Base-by-base conservation (phyloP, 1,140 invertebrate genomes). In the Hetaerina americana region DNA sequence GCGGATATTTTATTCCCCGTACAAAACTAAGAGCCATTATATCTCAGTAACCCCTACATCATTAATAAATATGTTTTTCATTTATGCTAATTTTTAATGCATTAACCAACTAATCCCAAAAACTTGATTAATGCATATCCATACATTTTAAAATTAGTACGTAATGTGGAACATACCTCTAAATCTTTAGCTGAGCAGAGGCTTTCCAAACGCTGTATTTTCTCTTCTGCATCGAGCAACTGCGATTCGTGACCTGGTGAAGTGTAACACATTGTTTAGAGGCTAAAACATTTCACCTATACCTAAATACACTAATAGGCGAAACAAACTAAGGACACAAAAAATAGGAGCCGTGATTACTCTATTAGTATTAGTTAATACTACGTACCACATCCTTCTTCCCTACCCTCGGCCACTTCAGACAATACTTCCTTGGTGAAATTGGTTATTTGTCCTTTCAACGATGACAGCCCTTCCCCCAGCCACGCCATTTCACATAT, bases 381-480 rank as follows among this genome's bases (percentile, higher is more conserved):
- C 40, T 76, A 79, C 79, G 80, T 83, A 80, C 82, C 86, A 75
- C 79, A 80, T 77, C 86, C 84, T 25, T 86, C 82, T 40, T 84
- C 82, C 73, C 83, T 81, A 71, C 81, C 80, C 49, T 89, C 88
- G 68, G 86, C 85, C 74, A 90, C 80, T 66, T 89, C 88, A 68
- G 86, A 85, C 74, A 90, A 81, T 66, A 89, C 89, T 79, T 90
- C 90, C 76, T 88, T 89, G 72, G 90, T 89, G 76, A 91, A 88
- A 80, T 84, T 91, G 12, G 87, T 87, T 73, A 92, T 86, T 80
- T 91, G 90, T 76, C 89, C 89, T 79, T 90, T 91, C 81, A 83
- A 82, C 87, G 78, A 84, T 89, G 82, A 76, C 75, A 89, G 86
- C 76, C 88, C 87, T 69, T 89, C 84, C 77, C 90, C 90, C 72